Evolutionary conservation across 2,797 vertebrate genomes (phyloP).

Genomic region (Mormyrops attenuatus): DNA sequence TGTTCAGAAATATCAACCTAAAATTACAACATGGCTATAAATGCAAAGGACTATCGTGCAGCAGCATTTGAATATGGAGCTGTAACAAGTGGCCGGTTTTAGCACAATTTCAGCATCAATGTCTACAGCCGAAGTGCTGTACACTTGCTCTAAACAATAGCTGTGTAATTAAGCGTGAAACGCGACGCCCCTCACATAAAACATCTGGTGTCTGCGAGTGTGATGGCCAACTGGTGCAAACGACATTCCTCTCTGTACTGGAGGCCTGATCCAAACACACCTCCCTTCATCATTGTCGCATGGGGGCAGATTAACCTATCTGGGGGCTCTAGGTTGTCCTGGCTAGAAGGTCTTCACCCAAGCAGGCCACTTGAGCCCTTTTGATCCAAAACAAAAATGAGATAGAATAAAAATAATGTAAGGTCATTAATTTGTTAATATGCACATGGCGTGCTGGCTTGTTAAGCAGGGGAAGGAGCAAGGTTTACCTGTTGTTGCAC

Average conservation of each 20-base stretch:
- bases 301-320: not conserved
- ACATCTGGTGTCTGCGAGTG: slow-evolving; percentile 25
- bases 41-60: too few species aligned
- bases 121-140: not conserved
- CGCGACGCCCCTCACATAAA: slow-evolving; percentile 20
- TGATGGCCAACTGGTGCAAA: slow-evolving; percentile 19
- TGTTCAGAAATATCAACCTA: not conserved
- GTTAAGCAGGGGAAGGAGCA: not conserved
- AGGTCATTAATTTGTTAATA: not conserved
- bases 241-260: not conserved
- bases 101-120: slow-evolving; percentile 7
- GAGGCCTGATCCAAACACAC: not conserved
- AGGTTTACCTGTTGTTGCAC: not conserved
- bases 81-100: not conserved
- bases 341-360: not conserved
- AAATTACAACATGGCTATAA: not conserved
- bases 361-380: not conserved
- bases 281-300: not conserved
- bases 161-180: slow-evolving; percentile 27
- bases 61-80: not conserved
- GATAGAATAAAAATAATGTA: not conserved
- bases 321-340: slow-evolving; percentile 14
- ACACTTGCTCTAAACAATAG: slow-evolving; percentile 21
- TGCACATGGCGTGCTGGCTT: not conserved
- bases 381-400: not conserved